phyloP scores from a whole-genome alignment of 35 echinoderm and acorn worm genomes.

The Patiria miniata region DNA sequence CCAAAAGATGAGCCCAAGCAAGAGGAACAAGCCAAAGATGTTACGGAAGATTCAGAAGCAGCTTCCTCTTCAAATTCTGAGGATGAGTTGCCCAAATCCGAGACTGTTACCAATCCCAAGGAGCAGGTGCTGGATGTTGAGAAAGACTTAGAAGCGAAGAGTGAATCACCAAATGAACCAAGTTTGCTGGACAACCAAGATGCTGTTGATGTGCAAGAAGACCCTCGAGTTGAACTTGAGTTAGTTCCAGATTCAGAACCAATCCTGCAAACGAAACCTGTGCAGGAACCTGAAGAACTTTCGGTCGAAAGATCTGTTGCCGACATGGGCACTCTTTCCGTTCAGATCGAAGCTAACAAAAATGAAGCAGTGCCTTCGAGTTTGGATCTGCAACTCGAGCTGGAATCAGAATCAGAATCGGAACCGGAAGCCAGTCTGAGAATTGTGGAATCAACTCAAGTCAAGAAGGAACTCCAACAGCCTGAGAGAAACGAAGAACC shows the following conservation, averaged over 20 bases:
- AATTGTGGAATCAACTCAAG: not conserved
- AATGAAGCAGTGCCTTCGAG: not conserved
- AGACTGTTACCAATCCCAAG: not conserved
- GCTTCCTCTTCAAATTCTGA: not conserved
- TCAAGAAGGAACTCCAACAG: not conserved
- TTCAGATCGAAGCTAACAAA: not conserved
- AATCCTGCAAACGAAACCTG: not conserved
- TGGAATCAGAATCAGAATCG: constrained; percentile 6
- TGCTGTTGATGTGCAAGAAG: no score
- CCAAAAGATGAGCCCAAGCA: not conserved
- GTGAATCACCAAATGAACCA: not conserved
- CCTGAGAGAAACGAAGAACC: not conserved
- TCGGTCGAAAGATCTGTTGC: not conserved
- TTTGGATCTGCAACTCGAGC: not conserved
- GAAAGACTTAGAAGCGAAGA: not conserved
- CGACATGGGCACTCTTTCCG: not conserved
- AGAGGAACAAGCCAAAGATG: not conserved
- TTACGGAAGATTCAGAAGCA: not conserved
- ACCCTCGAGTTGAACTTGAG: no score
- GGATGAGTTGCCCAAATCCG: not conserved
- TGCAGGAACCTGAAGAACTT: not conserved
- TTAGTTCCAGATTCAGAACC: no score
- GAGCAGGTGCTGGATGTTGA: not conserved
- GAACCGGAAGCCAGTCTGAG: not conserved
- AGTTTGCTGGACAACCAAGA: no score